Percentiles rank a stretch among this genome's conserved stretches.
Conservation (phyloP, 2,888 invertebrate species). For the Exephanes ischioxanthus region DNA sequence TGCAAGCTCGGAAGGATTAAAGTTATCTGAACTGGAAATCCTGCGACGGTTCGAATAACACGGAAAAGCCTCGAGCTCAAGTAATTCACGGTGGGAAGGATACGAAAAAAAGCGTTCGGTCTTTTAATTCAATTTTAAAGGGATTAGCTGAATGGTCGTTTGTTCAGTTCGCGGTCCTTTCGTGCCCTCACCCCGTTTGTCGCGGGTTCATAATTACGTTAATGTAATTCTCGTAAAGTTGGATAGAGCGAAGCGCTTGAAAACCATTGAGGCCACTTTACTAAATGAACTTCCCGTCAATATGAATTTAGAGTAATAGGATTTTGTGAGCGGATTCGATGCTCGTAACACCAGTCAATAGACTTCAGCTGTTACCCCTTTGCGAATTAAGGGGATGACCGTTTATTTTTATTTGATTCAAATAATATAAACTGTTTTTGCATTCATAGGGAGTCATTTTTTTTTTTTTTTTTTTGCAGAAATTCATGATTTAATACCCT, state of each 20-base stretch:
- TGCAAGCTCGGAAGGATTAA: conserved; percentile 2
- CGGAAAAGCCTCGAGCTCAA: background rate
- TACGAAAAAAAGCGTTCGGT: background rate
- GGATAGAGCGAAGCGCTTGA: conserved; percentile 15
- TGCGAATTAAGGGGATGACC: background rate
- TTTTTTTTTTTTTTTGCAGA: too few species aligned
- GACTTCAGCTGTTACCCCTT: background rate
- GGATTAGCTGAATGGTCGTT: conserved; percentile 30
- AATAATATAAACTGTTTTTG: background rate
- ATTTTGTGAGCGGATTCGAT: background rate
- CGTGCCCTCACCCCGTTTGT: conserved; percentile 21
- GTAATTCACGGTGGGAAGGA: background rate
- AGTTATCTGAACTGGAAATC: background rate
- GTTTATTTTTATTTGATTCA: background rate
- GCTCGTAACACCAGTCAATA: background rate
- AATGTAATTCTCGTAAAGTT: conserved; percentile 31
- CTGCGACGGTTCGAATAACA: background rate
- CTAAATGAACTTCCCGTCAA: conserved; percentile 38
- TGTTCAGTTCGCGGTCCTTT: conserved; percentile 15
- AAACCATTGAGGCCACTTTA: conserved; percentile 2
- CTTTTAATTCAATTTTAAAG: conserved; percentile 27
- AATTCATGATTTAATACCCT: too few species aligned
- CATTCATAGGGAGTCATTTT: too few species aligned
- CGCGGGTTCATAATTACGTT: conserved; percentile 46
- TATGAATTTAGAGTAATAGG: conserved; percentile 34